These are phyloP conservation scores for Clarias fuscus DNA, from an alignment of 2,797 vertebrate species.

Conservation along the genomic window DNA sequence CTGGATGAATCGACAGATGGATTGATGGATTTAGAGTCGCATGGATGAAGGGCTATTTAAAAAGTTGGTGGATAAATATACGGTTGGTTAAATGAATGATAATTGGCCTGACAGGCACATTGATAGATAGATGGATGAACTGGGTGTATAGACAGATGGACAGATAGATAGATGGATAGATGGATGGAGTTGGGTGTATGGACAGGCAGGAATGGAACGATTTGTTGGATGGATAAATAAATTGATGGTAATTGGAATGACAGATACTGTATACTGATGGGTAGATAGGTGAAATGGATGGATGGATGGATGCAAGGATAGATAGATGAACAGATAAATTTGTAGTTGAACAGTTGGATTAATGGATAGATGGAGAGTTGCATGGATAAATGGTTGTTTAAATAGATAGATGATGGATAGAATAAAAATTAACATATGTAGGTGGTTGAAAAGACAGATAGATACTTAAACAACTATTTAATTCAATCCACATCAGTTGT, in stretches of 20 bases:
- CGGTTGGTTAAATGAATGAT: no score
- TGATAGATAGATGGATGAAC: no score
- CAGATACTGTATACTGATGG: background rate
- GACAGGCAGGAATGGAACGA: background rate
- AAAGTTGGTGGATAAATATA: no score
- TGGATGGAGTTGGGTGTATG: background rate
- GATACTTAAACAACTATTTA: background rate
- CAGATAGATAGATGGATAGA: background rate
- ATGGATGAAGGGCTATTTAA: background rate
- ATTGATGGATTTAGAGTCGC: background rate
- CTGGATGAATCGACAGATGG: background rate
- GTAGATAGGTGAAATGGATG: background rate
- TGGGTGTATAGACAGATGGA: background rate
- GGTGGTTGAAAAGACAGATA: background rate
- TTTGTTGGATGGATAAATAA: no score
- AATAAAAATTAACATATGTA: background rate
- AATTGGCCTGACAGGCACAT: no score
- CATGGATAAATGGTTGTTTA: background rate
- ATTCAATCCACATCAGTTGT: background rate
- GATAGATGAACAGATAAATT: background rate
- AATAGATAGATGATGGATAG: background rate
- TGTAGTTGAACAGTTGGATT: background rate
- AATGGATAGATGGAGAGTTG: background rate
- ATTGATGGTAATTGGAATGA: background rate
- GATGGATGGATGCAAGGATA: background rate